These are phyloP conservation scores for Miichthys miiuy DNA, from an alignment of 2,797 vertebrate genomes.

Conservation along the genomic window DNA sequence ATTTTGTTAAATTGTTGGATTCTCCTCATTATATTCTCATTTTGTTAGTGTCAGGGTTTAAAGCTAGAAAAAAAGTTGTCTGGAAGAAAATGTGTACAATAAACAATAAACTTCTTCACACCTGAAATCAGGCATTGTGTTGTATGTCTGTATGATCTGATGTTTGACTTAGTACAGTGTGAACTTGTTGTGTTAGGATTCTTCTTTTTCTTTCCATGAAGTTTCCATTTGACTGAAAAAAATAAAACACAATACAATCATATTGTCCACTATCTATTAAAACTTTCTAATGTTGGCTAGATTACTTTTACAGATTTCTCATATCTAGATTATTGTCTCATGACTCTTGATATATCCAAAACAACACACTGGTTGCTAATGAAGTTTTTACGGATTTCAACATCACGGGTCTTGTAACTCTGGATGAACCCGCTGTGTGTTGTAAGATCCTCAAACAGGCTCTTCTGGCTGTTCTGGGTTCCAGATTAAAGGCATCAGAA, in stretches of 20 bases:
- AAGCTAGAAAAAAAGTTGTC: no score
- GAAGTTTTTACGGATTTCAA: background rate
- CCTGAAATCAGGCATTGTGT: background rate
- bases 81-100: no score
- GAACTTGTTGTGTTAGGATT: background rate
- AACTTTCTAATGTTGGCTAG: background rate
- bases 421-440: background rate
- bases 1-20: background rate
- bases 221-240: background rate
- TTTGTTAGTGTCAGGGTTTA: background rate
- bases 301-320: background rate
- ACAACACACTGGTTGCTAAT: background rate
- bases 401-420: constrained; percentile 2
- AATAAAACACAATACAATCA: background rate
- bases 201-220: background rate
- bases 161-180: background rate
- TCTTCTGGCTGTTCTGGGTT: background rate
- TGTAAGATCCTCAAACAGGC: constrained; percentile 3
- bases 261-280: background rate
- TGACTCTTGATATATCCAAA: background rate
- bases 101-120: no score
- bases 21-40: background rate
- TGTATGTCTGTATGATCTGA: background rate
- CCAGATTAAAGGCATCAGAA: constrained; percentile 3
- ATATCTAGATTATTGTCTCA: background rate